These are phyloP conservation scores for Brenthis ino DNA, from an alignment of 2,888 invertebrate genomes.

Conservation along the genomic window DNA sequence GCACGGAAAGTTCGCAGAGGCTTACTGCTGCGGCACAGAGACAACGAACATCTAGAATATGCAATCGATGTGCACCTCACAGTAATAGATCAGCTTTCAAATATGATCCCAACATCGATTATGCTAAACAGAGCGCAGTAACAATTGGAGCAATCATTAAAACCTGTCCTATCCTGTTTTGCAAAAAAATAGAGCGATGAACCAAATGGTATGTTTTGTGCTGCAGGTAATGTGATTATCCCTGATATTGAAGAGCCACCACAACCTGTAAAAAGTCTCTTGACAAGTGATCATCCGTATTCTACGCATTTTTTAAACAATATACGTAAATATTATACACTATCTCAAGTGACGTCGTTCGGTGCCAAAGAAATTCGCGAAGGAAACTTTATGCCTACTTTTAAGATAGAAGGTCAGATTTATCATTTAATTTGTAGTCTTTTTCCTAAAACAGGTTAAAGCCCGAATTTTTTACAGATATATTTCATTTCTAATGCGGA, in stretches of 20 bases:
- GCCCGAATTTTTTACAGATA: constrained; percentile 43
- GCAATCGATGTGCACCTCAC: constrained; percentile 40
- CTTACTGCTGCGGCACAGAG: constrained; percentile 35
- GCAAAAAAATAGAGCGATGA: constrained; percentile 36
- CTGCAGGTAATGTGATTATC: constrained; percentile 31
- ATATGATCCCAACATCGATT: constrained; percentile 42
- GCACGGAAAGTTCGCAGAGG: constrained; percentile 27
- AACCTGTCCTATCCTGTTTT: constrained; percentile 40
- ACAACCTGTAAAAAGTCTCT: constrained; percentile 15
- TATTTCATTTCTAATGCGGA: constrained; percentile 41
- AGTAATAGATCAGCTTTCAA: constrained; percentile 40
- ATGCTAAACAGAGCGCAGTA: constrained; percentile 38
- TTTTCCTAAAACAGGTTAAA: constrained; percentile 42
- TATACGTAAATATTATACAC: constrained; percentile 37
- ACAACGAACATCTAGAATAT: constrained; percentile 37
- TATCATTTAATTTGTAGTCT: constrained; percentile 44
- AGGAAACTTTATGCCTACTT: constrained; percentile 43
- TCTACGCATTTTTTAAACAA: not conserved
- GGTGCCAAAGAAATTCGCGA: constrained; percentile 42
- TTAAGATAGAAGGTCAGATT: constrained; percentile 41
- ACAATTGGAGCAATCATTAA: constrained; percentile 44
- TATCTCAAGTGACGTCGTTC: constrained; percentile 46
- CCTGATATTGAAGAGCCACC: constrained; percentile 26
- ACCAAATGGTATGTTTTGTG: constrained; percentile 33
- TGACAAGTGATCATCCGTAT: not conserved